phyloP scores from a whole-genome alignment of 2,888 invertebrate species.

The Notodonta ziczac region DNA sequence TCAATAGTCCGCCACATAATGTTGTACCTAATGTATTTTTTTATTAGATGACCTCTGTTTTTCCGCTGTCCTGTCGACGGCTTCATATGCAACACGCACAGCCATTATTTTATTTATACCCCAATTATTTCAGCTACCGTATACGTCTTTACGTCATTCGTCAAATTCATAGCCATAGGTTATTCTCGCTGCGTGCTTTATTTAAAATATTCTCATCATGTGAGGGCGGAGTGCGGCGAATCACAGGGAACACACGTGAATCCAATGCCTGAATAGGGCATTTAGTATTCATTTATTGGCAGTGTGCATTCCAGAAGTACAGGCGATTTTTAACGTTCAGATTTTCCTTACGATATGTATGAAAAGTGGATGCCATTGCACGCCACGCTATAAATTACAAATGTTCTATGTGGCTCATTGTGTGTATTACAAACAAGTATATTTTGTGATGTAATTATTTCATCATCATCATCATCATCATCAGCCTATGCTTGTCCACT shows the following conservation, averaged over 20 bases:
- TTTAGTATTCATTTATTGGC: slow-evolving; percentile 60
- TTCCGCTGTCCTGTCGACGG: too few species aligned
- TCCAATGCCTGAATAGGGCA: slow-evolving; percentile 48
- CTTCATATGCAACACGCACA: too few species aligned
- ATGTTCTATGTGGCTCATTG: neutral
- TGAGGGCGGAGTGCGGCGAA: slow-evolving; percentile 52
- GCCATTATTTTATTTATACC: neutral
- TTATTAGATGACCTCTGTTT: too few species aligned
- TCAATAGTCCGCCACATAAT: too few species aligned
- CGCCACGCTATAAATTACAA: neutral
- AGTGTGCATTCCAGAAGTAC: slow-evolving; percentile 41
- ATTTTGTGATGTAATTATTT: neutral
- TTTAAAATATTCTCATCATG: slow-evolving; percentile 62
- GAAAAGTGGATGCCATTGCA: neutral
- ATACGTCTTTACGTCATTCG: slow-evolving; percentile 9
- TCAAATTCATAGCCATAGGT: slow-evolving; percentile 14
- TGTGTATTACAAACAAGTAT: neutral
- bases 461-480: too few species aligned
- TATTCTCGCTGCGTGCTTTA: slow-evolving; percentile 27
- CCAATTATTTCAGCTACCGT: neutral
- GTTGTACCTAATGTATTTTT: too few species aligned
- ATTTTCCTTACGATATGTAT: slow-evolving; percentile 39
- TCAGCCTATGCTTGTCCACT: too few species aligned
- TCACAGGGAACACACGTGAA: slow-evolving; percentile 54
- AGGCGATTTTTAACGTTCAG: slow-evolving; percentile 17